Base-by-base conservation (phyloP, 2,113 vertebrate genomes). In the Petrocephalus zakoni region DNA sequence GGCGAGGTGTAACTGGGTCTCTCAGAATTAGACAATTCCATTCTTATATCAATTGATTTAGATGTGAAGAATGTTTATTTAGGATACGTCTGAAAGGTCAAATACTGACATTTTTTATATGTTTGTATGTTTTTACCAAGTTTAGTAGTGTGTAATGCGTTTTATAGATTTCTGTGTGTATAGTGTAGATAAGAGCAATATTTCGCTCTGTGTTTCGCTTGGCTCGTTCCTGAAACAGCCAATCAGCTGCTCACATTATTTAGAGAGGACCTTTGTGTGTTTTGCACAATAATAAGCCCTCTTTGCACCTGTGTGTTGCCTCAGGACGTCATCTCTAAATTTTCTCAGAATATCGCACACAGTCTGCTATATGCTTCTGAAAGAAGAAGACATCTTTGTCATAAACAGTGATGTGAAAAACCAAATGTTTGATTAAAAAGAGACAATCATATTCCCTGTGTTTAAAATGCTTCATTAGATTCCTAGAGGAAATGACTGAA, bases 1-100 rank as follows among this genome's bases (percentile, higher is more conserved):
- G 55, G 34, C 85, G 88, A 90, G 91, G 92, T 90, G 92, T 94
- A 94, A 92, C 92, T 94, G 91, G 92, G 93, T 93, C 93, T 92
- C 92, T 93, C 90, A 92, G 92, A 91, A 90, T 90, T 90, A 92
- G 92, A 93, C 90, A 91, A 92, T 89, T 88, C 88, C 89, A 91
- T 89, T 89, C 93, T 92, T 92, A 89, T 53, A 89, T 55, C 93
- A 93, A 94, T 93, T 90, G 91, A 92, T 90, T 92, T 90, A 84
- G 93, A 61, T 90, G 89, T 93, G 93, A 91, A 87, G 91, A 89
- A 90, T 91, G 88, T 94, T 91, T 88, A 87, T 89, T 91, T 68
- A 93, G 93, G 5, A 52, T 92, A 91, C 93, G 93, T 92, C 90
- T 91, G 86, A 92, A 93, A 92, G 92, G 82, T 83, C 8, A 53